These are phyloP conservation scores for Pinctada fucata DNA, from an alignment of 2,888 invertebrate species.

Conservation along the genomic window DNA sequence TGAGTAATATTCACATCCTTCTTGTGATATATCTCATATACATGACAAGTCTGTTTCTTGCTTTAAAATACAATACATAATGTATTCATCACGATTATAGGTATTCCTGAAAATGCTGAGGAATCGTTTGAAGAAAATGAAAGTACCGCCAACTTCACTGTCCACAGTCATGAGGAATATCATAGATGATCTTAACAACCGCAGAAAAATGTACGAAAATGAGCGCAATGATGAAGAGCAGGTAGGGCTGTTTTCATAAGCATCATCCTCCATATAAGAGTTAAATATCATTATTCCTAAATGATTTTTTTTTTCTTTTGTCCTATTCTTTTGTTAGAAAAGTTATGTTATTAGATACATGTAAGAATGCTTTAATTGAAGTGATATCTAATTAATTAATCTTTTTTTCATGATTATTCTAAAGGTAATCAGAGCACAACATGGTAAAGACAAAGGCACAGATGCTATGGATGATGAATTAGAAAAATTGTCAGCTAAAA, in stretches of 20 bases:
- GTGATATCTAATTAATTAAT: too few species aligned
- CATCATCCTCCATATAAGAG: too few species aligned
- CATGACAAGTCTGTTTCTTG: too few species aligned
- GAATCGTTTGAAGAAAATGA: conserved; percentile 58
- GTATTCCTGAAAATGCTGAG: conserved; percentile 59
- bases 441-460: conserved; percentile 62
- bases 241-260: conserved; percentile 39
- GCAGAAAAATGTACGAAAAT: conserved; percentile 56
- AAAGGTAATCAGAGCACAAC: conserved; percentile 60
- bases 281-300: neutral
- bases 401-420: conserved; percentile 9
- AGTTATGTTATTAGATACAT: neutral
- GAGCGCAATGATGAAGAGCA: conserved; percentile 63
- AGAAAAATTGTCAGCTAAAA: conserved; percentile 57
- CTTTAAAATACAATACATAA: too few species aligned
- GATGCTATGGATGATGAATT: conserved; percentile 59
- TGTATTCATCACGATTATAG: conserved; percentile 36
- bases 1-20: too few species aligned
- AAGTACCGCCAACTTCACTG: conserved; percentile 56
- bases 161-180: conserved; percentile 62
- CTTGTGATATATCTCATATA: too few species aligned
- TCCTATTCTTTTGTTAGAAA: neutral
- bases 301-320: conserved; percentile 3
- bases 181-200: conserved; percentile 57
- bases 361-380: neutral